Conservation (phyloP, 1,140 invertebrate species). For the Limonius californicus region DNA sequence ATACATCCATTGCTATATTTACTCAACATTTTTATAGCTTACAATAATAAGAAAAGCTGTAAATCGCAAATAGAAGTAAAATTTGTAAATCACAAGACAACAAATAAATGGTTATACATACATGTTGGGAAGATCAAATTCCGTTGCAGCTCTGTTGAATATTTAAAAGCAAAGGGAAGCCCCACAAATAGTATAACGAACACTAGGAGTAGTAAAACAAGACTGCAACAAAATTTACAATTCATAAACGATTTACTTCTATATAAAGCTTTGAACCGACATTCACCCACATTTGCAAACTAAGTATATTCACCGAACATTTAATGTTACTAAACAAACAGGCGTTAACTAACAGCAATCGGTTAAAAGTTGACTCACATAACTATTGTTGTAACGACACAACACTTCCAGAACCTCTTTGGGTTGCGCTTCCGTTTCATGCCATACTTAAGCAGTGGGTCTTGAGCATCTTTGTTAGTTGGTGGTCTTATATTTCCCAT, state of each 20-base stretch:
- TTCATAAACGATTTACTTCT: too few species aligned
- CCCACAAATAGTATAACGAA: constrained; percentile 34
- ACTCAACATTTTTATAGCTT: constrained; percentile 35
- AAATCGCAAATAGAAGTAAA: constrained; percentile 23
- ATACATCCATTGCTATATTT: too few species aligned
- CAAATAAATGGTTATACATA: constrained; percentile 23
- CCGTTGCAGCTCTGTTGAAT: constrained; percentile 33
- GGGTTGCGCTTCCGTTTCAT: background rate
- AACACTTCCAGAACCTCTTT: background rate
- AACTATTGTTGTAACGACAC: background rate
- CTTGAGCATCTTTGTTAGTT: background rate
- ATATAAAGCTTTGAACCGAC: too few species aligned
- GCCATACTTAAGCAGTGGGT: background rate
- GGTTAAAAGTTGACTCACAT: constrained; percentile 26
- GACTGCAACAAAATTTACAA: constrained; percentile 19
- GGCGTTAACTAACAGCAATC: too few species aligned
- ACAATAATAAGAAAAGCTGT: too few species aligned
- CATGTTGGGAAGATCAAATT: constrained; percentile 33
- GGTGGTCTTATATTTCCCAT: background rate
- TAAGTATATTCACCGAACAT: too few species aligned
- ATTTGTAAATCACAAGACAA: background rate
- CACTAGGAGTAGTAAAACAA: constrained; percentile 27
- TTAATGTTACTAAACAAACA: too few species aligned
- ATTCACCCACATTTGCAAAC: too few species aligned
- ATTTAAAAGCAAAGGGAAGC: constrained; percentile 37